phyloP scores from a whole-genome alignment of 2,113 vertebrate genomes.

The Pseudopipra pipra region DNA sequence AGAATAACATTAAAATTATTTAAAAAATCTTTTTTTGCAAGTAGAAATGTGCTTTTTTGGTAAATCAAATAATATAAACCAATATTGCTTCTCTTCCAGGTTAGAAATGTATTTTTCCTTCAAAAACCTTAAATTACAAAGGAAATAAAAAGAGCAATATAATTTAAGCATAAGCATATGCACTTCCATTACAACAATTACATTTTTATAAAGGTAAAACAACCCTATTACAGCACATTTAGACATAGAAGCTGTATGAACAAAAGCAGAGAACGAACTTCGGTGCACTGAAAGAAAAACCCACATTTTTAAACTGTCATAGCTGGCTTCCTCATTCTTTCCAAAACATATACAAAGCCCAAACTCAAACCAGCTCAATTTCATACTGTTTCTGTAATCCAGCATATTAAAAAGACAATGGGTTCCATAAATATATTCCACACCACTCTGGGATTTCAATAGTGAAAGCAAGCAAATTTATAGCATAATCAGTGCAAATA shows the following conservation, averaged over 20 bases:
- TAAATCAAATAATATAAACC: background rate
- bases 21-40: background rate
- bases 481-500: background rate
- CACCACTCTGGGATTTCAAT: background rate
- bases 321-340: background rate
- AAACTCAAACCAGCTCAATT: background rate
- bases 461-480: background rate
- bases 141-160: background rate
- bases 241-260: background rate
- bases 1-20: background rate
- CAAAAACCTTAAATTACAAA: background rate
- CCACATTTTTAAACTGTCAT: background rate
- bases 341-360: background rate
- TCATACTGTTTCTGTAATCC: background rate
- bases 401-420: background rate
- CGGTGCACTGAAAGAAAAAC: background rate
- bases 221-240: background rate
- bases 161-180: background rate
- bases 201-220: background rate
- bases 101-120: background rate
- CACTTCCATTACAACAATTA: background rate
- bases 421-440: background rate
- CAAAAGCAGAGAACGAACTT: background rate
- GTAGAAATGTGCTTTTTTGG: background rate
- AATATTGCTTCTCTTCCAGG: background rate